A percentile compares a stretch with the other conserved stretches of the same genome.
These are phyloP conservation scores for Falco cherrug DNA, from an alignment of 2,797 vertebrate species.

Conservation along the genomic window DNA sequence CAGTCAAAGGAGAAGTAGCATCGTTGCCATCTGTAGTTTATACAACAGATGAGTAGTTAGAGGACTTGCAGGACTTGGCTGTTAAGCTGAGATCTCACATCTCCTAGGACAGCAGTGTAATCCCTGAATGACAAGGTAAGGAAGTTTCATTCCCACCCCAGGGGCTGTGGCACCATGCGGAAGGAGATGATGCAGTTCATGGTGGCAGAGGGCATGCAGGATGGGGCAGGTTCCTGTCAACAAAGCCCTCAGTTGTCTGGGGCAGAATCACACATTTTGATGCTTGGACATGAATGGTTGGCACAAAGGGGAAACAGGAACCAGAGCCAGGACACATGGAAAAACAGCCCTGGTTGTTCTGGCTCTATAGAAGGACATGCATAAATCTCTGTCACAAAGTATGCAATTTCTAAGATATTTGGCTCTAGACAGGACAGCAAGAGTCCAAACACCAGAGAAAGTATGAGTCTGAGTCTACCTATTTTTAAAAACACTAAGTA, in stretches of 20 bases:
- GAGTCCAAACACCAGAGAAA: neutral
- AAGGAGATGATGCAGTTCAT: neutral
- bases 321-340: fast-evolving
- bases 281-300: neutral
- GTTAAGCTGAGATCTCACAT: neutral
- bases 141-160: neutral
- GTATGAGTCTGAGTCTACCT: neutral
- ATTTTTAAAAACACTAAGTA: neutral
- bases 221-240: neutral
- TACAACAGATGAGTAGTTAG: neutral
- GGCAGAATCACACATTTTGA: neutral
- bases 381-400: neutral
- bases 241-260: neutral
- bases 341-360: neutral
- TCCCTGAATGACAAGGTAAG: neutral
- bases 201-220: neutral
- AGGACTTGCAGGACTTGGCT: neutral
- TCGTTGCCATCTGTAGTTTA: neutral
- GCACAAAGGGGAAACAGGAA: neutral
- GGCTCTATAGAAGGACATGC: neutral
- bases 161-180: neutral
- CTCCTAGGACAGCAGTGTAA: neutral
- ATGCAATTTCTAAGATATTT: neutral
- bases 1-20: neutral
- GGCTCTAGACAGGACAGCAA: neutral